Evolutionary conservation across 2,113 vertebrate genomes (phyloP), one percentile per base, ranked within the genome.

Genomic region (Semnornis frantzii): DNA sequence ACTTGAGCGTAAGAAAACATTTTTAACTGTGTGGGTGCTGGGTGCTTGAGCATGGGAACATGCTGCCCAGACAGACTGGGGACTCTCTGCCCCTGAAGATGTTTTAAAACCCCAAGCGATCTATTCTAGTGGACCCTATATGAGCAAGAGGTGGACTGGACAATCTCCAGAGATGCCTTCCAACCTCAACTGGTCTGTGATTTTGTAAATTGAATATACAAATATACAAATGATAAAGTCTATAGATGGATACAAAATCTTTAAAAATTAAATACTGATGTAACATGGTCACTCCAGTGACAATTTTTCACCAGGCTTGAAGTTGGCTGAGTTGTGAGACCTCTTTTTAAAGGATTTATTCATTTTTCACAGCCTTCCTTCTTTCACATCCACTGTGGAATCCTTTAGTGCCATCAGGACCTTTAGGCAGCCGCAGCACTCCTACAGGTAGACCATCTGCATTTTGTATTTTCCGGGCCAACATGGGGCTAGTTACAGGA

Each of bases 391-490:
- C 91, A 5, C 90, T 96, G 65, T 99, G 98, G 97, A 99, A 99
- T 6, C 99, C 99, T 9, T 98, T 98, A 9, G 99, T 99, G 66
- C 99, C 98, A 37, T 99, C 99, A 2, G 99, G 99, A 7, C 99
- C 99, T 66, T 98, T 98, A 8, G 99, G 99, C 68, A 98, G 97
- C 86, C 99, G 97, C 89, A 98, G 98, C 6, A 99, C 99, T 3
- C 99, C 98, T 3, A 98, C 98, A 0, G 99, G 99, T 1, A 99
- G 97, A n/a, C 99, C 98, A 0, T 99, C 98, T 3, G 98, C 98
- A 4, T 98, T 98, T 95, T 99, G 99, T 93, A 99, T 98, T 98
- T 98, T 99, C 75, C 98, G 90, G 13, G 97, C 97, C 60, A 99
- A 74, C 98, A 99, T 97, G 2, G 99, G 99, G 76, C 99, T 99